Percentiles rank a stretch among this genome's conserved stretches.
Conservation (phyloP, 2,888 invertebrate genomes). For the Philereme vetulata region DNA sequence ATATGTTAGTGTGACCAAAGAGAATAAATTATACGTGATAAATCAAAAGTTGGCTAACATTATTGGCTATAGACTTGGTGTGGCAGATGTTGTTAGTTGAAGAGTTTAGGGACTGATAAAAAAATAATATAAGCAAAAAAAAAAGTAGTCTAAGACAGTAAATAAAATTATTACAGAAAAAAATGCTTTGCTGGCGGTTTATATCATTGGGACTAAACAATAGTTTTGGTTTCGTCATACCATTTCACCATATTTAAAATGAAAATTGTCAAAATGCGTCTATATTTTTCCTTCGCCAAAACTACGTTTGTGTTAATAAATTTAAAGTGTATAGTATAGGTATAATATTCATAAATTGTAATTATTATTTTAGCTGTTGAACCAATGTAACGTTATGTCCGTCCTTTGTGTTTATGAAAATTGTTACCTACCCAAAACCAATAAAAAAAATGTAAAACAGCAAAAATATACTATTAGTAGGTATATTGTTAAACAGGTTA, state of each 20-base stretch:
- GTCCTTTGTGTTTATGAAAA: conserved; percentile 22
- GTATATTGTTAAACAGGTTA: not conserved
- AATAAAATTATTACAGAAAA: not conserved
- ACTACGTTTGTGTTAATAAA: not conserved
- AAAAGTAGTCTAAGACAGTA: not conserved
- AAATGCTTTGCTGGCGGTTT: conserved; percentile 2
- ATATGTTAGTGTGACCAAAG: conserved; percentile 7
- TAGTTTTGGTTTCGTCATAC: not conserved
- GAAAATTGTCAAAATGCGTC: not conserved
- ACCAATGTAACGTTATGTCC: conserved; percentile 15
- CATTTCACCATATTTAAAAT: no score
- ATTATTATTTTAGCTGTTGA: conserved; percentile 1
- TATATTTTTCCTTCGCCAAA: not conserved
- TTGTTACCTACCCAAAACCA: conserved; percentile 7
- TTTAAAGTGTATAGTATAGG: not conserved
- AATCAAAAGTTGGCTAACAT: not conserved
- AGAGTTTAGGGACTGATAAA: conserved; percentile 5
- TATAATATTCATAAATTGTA: not conserved
- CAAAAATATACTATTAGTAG: not conserved
- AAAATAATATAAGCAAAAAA: conserved; percentile 1
- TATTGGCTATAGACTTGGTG: conserved; percentile 6
- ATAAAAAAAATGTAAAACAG: not conserved
- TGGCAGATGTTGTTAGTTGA: conserved; percentile 5
- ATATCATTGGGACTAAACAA: not conserved
- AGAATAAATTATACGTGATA: not conserved